Evolutionary conservation across 2,888 invertebrate genomes (phyloP), one percentile per base, ranked within the genome.

Genomic region (Camptogramma bilineatum): DNA sequence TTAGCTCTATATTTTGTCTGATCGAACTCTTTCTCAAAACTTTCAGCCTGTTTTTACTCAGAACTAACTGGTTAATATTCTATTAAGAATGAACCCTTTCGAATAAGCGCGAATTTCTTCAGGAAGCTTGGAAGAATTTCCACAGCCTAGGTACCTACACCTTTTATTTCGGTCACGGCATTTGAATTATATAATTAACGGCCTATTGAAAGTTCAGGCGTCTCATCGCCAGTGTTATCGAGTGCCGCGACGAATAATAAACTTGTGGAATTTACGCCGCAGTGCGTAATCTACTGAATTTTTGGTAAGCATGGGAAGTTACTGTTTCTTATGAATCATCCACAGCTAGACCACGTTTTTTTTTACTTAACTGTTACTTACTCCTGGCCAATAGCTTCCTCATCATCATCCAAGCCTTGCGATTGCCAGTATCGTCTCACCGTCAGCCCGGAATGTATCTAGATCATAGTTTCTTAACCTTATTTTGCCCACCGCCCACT

Each of bases 101-200:
- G 10, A 10, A 34, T 34, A 34, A 34, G 13, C 13, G 2, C 13
- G 4, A 39, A 39, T 39, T 39, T 3, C 28, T 28, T 39, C 13
- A 13, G 10, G 8, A 0, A 1, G 13, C 2, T 13, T 39, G 13
- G 4, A 39, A 13, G 3, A 39, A 39, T 13, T 39, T 39, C 19
- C 10, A 46, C 31, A 44, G 44, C 28, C 28, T 28, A n/a, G n/a
- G n/a, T n/a, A n/a, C 39, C 4, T 57, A 39, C 34, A 50, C 50
- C 51, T 60, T 61, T 88, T 86, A 88, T 87, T 88, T 85, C 74
- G 78, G 88, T 90, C 87, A 91, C 87, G 89, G 88, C 86, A 77
- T 84, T 87, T 87, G 87, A 85, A 91, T 90, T 87, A 88, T 86
- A 83, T 90, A 91, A 92, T 92, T 91, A 91, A 88, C 81, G 84